Percentiles rank a stretch among this genome's conserved stretches.
Conservation (phyloP, 2,797 vertebrate genomes). For the Lepus oiostolus region DNA sequence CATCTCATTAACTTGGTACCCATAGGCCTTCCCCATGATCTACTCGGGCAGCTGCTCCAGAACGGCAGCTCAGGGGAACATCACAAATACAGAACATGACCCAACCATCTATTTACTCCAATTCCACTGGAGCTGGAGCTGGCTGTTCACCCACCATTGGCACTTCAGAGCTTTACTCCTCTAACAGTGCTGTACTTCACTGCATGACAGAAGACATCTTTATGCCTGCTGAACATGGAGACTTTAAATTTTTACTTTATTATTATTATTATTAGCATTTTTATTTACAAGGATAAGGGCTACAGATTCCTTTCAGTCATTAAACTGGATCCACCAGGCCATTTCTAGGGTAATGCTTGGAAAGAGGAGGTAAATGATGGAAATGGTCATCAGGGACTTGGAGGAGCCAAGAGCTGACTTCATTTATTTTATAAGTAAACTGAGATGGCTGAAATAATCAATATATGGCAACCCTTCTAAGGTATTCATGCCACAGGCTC, state of each 20-base stretch:
- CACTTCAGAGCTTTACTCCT: neutral
- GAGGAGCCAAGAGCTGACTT: conserved; percentile 55
- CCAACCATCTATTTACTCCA: neutral
- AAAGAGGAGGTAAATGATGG: conserved; percentile 28
- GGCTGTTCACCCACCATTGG: neutral
- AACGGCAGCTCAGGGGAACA: neutral
- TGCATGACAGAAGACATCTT: neutral
- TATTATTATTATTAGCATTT: neutral
- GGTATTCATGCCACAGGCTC: neutral
- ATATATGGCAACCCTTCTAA: conserved; percentile 46
- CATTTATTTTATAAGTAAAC: conserved; percentile 74
- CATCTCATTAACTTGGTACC: neutral
- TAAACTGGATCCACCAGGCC: neutral
- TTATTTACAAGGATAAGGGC: neutral
- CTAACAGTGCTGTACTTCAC: neutral
- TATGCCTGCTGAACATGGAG: neutral
- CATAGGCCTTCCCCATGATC: neutral
- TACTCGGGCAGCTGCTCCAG: neutral
- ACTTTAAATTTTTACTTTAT: neutral
- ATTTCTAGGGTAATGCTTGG: conserved; percentile 30
- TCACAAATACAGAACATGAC: neutral
- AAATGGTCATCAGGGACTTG: neutral
- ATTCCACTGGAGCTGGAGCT: neutral
- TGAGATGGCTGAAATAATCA: conserved; percentile 55
- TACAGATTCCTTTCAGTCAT: neutral